Conservation (phyloP, 2,797 vertebrate genomes). For the Enteromius anoplus region DNA sequence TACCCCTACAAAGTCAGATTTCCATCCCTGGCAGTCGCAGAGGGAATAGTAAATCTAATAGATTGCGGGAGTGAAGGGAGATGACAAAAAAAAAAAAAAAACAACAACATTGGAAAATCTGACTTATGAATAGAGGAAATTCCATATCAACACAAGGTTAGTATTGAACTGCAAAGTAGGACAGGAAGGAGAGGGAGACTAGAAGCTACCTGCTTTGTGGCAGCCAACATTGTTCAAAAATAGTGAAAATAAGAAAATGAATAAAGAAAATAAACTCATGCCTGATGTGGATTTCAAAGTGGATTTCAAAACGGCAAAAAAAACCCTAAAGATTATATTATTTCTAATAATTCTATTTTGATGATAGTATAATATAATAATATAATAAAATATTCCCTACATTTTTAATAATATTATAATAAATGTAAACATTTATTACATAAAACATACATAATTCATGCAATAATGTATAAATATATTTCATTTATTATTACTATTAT, state of each 20-base stretch:
- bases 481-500: too few relatives aligned
- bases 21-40: constrained; percentile 54
- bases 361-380: not conserved
- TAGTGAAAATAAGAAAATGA: constrained; percentile 1
- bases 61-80: constrained; percentile 13
- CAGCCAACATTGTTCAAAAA: constrained; percentile 22
- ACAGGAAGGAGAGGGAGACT: constrained; percentile 42
- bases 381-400: not conserved
- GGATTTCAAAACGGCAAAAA: too few relatives aligned
- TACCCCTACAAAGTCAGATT: constrained; percentile 52
- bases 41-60: constrained; percentile 42
- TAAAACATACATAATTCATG: too few relatives aligned
- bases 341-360: not conserved
- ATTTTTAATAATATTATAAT: not conserved
- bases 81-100: constrained; percentile 23
- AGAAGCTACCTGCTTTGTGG: constrained; percentile 24
- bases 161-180: constrained; percentile 8
- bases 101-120: constrained; percentile 28
- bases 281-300: constrained; percentile 27
- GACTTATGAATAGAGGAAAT: constrained; percentile 44
- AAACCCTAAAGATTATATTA: not conserved
- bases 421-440: too few relatives aligned
- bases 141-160: constrained; percentile 44
- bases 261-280: constrained; percentile 1
- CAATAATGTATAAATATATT: too few relatives aligned